Base-by-base conservation (phyloP, 2,113 vertebrate species). In the Oryzias woworae region DNA sequence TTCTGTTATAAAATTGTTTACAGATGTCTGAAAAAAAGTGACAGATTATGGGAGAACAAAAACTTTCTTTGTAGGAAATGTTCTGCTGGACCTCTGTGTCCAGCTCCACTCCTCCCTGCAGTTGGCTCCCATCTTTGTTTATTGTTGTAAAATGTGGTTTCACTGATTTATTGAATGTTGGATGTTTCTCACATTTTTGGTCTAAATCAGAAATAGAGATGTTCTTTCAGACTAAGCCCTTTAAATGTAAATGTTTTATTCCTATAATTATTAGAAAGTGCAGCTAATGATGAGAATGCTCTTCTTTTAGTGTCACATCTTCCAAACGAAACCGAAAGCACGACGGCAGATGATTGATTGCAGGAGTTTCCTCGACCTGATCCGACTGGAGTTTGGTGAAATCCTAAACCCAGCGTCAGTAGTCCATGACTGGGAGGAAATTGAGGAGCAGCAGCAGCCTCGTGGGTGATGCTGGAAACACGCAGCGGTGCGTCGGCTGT, bases 381-480 rank as follows among this genome's bases (percentile, higher is more conserved):
- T 81, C 59, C 44, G 75, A 82, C 89, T 82, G 45, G 83, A 81
- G 61, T 83, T 81, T 62, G 59, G 43, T 87, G 88, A 87, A 90
- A 92, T 62, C 53, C 61, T 58, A 90, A 83, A 16, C 87, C 68
- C 66, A 45, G 62, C 60, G 70, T 53, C 80, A 82, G 24, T 71
- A 58, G 56, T 76, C 78, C 90, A 81, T 88, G 90, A 91, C 84
- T 58, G 61, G 50, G 52, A 80, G 53, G 57, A 82, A 77, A 88
- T 85, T 41, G 10, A 28, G 26, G 5, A 51, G 53, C 83, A 90
- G 82, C 69, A 53, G 67, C 53, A 59, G 56, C 52, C 48, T 47
- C 53, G 64, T 62, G 53, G 61, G 73, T 76, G 62, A 78, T 84
- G 80, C 54, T 84, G 73, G 75, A 84, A 76, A 70, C 53, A 63